Percentiles rank a stretch among this genome's conserved stretches.
These are phyloP conservation scores for Venturia canescens DNA, from an alignment of 1,140 invertebrate genomes.

Conservation along the genomic window DNA sequence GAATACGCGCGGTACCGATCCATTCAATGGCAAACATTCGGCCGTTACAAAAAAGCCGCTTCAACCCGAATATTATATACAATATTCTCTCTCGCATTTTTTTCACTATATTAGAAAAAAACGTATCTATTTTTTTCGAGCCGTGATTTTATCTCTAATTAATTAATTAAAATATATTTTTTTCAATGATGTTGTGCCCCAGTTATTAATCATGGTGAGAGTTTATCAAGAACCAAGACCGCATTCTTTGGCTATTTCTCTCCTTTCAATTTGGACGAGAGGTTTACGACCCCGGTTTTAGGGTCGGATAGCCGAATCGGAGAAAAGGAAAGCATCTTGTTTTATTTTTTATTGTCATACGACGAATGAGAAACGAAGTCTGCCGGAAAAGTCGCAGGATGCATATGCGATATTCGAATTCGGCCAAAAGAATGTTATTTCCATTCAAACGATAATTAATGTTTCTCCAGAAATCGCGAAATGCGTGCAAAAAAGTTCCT, in stretches of 20 bases:
- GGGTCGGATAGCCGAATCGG: slow-evolving; percentile 17
- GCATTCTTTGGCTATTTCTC: slow-evolving; percentile 50
- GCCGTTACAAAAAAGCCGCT: not conserved
- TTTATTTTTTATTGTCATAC: not conserved
- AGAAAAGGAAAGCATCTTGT: not conserved
- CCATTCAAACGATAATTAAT: no score
- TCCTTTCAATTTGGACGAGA: not conserved
- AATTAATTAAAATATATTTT: not conserved
- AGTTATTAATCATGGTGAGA: slow-evolving; percentile 2
- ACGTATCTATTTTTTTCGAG: no score
- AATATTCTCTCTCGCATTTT: not conserved
- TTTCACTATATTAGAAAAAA: no score
- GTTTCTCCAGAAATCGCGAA: no score
- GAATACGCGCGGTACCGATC: slow-evolving; percentile 36
- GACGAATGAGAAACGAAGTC: not conserved
- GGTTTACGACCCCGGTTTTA: slow-evolving; percentile 18
- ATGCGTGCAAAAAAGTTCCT: no score
- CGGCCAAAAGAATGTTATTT: no score
- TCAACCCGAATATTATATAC: not conserved
- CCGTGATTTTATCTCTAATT: not conserved
- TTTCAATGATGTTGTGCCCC: slow-evolving; percentile 31
- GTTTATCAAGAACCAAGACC: slow-evolving; percentile 50
- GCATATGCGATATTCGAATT: no score
- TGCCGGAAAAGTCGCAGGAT: not conserved
- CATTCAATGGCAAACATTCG: not conserved